These are phyloP conservation scores for Porites australiensis DNA, from an alignment of 64 coral and sea anemone genomes.

Conservation along the genomic window DNA sequence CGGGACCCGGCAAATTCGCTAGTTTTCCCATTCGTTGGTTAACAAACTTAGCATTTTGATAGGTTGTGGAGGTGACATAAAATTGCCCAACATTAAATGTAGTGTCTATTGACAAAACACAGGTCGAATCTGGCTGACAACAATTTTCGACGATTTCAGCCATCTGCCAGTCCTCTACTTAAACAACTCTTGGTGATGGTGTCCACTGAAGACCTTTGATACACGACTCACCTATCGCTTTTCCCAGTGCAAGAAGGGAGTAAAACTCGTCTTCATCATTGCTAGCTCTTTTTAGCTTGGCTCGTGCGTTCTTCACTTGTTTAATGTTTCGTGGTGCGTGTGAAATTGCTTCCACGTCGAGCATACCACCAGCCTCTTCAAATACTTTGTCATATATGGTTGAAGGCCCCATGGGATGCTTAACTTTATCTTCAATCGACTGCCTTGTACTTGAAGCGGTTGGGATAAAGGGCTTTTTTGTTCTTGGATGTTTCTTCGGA, in stretches of 20 bases:
- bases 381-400: constrained; percentile 43
- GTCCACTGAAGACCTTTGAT: constrained; percentile 1
- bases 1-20: constrained; percentile 7
- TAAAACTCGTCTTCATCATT: neutral
- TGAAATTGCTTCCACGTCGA: constrained; percentile 8
- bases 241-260: neutral
- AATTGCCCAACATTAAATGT: constrained; percentile 20
- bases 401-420: constrained; percentile 26
- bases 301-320: neutral
- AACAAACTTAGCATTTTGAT: neutral
- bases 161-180: neutral
- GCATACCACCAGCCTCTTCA: constrained; percentile 32
- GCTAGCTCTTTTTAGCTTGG: neutral
- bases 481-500: too few relatives aligned
- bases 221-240: neutral
- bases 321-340: constrained; percentile 9
- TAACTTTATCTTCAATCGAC: constrained; percentile 1
- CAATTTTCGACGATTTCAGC: neutral
- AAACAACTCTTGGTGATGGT: constrained; percentile 1
- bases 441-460: constrained; percentile 2
- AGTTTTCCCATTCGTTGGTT: neutral
- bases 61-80: neutral
- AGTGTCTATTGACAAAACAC: constrained; percentile 18
- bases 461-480: neutral
- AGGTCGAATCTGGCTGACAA: neutral